Evolutionary conservation across 2,888 invertebrate genomes (phyloP).

Genomic region (Drosophila vallismaia): DNA sequence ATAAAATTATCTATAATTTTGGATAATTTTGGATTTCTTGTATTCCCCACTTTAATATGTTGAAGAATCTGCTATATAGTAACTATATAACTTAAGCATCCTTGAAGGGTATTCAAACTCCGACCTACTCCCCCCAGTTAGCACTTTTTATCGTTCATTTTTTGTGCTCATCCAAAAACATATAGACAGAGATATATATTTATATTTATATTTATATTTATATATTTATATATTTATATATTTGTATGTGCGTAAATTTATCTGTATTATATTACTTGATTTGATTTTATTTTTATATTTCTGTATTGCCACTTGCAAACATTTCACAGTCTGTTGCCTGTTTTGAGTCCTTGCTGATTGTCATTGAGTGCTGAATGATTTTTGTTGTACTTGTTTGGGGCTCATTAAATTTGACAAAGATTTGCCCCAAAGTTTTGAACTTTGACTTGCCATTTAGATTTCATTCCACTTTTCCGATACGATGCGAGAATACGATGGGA

Average conservation of each 20-base stretch:
- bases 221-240: neutral
- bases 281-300: slow-evolving; percentile 42
- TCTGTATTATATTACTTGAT: slow-evolving; percentile 47
- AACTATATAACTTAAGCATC: too few relatives aligned
- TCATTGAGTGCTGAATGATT: slow-evolving; percentile 17
- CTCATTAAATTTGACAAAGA: slow-evolving; percentile 78
- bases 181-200: neutral
- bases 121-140: neutral
- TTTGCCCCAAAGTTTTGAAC: slow-evolving; percentile 62
- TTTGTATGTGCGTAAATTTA: slow-evolving; percentile 6
- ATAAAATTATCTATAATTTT: too few relatives aligned
- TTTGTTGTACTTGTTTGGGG: slow-evolving; percentile 37
- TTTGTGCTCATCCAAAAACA: slow-evolving; percentile 16
- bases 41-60: too few relatives aligned
- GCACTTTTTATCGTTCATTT: neutral
- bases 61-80: too few relatives aligned
- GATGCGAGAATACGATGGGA: too few relatives aligned
- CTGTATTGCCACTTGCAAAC: slow-evolving; percentile 47
- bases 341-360: slow-evolving; percentile 45
- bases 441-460: too few relatives aligned
- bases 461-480: slow-evolving; percentile 2
- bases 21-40: too few relatives aligned
- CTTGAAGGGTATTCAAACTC: neutral
- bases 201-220: neutral
- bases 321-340: slow-evolving; percentile 65